Evolutionary conservation across 2,113 vertebrate species (phyloP).

Genomic region (Gobius niger): DNA sequence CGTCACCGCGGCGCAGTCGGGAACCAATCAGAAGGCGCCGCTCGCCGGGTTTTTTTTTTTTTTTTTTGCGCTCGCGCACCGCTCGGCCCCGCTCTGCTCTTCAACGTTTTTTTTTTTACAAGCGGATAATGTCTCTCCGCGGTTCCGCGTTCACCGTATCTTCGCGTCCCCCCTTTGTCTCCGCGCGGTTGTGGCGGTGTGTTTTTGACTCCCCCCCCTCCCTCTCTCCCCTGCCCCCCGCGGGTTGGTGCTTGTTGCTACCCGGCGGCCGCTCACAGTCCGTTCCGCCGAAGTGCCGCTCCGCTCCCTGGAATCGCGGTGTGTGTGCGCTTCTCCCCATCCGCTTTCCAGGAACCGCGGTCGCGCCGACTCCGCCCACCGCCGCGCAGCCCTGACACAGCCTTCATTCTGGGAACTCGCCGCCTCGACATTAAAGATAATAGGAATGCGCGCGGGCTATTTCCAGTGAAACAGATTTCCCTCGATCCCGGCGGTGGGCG

Average conservation of each 20-base stretch:
- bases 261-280: constrained; percentile 23
- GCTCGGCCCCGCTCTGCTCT: background rate
- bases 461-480: constrained; percentile 70
- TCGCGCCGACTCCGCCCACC: constrained; percentile 65
- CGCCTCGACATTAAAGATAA: constrained; percentile 73
- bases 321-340: constrained; percentile 56
- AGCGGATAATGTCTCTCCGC: background rate
- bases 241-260: background rate
- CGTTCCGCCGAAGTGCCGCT: constrained; percentile 44
- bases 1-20: constrained; percentile 63
- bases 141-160: background rate
- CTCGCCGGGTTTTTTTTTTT: constrained; percentile 5
- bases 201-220: background rate
- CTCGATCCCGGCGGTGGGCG: constrained; percentile 47
- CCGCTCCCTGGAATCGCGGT: constrained; percentile 66
- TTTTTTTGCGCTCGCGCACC: background rate
- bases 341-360: constrained; percentile 73
- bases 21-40: constrained; percentile 19
- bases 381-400: constrained; percentile 53
- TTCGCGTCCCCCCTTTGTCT: background rate
- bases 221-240: no score
- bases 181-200: fast-evolving
- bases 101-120: background rate
- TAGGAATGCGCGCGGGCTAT: constrained; percentile 64
- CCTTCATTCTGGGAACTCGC: constrained; percentile 70